phyloP scores from a whole-genome alignment of 2,888 invertebrate genomes.

The Cepaea hortensis region DNA sequence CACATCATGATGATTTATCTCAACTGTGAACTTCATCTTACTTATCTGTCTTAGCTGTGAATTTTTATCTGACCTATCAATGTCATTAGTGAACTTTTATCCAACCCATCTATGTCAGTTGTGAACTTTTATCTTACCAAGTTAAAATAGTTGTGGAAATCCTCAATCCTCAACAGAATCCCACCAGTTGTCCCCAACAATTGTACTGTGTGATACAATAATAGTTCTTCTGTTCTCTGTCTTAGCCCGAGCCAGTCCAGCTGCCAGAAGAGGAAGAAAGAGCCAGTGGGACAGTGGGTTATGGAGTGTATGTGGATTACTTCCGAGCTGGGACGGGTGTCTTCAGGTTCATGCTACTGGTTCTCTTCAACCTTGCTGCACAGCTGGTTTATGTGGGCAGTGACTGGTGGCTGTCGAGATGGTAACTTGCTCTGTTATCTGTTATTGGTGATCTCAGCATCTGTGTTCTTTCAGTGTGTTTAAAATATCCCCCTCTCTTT shows the following conservation, averaged over 20 bases:
- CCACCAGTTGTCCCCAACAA: too few relatives aligned
- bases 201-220: too few relatives aligned
- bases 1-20: too few relatives aligned
- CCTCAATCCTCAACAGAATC: too few relatives aligned
- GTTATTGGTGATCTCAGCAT: background rate
- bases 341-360: conserved; percentile 79
- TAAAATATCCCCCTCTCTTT: background rate
- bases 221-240: background rate
- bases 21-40: too few relatives aligned
- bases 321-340: conserved; percentile 83
- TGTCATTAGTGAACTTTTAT: too few relatives aligned
- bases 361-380: conserved; percentile 81
- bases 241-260: conserved; percentile 66
- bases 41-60: too few relatives aligned
- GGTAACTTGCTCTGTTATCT: conserved; percentile 78
- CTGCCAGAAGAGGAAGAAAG: conserved; percentile 69
- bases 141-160: too few relatives aligned
- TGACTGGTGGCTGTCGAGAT: conserved; percentile 87
- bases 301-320: conserved; percentile 83
- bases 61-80: too few relatives aligned
- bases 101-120: too few relatives aligned
- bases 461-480: background rate
- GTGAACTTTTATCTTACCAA: too few relatives aligned
- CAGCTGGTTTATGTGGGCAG: conserved; percentile 84
- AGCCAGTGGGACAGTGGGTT: conserved; percentile 79